These are phyloP conservation scores for Ostrea edulis DNA, from an alignment of 1,140 invertebrate species.

Conservation along the genomic window DNA sequence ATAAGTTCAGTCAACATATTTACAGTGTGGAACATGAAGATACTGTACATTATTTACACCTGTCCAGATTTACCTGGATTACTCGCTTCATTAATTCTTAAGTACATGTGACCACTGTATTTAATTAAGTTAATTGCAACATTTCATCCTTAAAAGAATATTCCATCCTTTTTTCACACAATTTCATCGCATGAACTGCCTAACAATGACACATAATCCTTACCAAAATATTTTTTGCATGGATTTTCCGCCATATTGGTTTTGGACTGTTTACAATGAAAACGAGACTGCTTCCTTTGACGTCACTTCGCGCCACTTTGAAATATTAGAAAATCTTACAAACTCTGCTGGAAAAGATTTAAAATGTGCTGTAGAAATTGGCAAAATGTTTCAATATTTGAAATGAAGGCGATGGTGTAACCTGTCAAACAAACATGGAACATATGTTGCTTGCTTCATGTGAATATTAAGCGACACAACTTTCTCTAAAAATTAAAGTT, in stretches of 20 bases:
- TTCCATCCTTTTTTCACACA: background rate
- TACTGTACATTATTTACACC: background rate
- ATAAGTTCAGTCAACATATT: background rate
- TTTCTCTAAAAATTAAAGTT: too few species aligned
- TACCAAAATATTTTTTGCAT: slow-evolving; percentile 2
- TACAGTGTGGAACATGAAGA: background rate
- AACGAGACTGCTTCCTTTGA: slow-evolving; percentile 12
- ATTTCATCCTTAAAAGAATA: background rate
- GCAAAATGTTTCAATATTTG: too few species aligned
- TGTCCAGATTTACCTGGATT: slow-evolving; percentile 5
- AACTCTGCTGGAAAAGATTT: too few species aligned
- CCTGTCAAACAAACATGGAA: too few species aligned
- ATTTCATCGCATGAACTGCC: background rate
- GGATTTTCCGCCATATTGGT: slow-evolving; percentile 14
- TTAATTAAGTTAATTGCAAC: background rate
- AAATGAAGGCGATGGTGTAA: too few species aligned
- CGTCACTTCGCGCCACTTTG: slow-evolving; percentile 18
- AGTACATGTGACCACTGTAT: background rate
- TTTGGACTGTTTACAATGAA: slow-evolving; percentile 28
- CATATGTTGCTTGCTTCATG: too few species aligned
- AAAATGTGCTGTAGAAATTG: too few species aligned
- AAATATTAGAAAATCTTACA: background rate
- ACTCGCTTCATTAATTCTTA: background rate
- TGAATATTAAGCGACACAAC: too few species aligned
- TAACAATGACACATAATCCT: background rate